Evolutionary conservation across 2,888 invertebrate genomes (phyloP).

Genomic region (Andrena haemorrhoa): DNA sequence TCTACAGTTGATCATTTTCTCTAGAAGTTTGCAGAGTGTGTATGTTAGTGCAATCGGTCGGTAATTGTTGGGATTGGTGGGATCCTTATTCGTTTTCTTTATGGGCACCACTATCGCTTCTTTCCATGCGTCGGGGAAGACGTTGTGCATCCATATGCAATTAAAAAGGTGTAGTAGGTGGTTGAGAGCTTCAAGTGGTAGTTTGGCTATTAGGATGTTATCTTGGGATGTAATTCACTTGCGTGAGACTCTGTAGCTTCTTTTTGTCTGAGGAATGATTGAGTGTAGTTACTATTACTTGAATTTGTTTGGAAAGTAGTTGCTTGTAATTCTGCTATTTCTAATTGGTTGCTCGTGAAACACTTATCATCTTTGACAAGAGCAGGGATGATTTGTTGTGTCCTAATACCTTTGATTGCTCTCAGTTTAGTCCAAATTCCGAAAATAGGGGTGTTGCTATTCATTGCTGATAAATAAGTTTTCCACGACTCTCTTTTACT

Average conservation of each 20-base stretch:
- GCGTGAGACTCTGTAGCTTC: not conserved
- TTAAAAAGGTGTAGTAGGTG: not conserved
- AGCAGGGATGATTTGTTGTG: not conserved
- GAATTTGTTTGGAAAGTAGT: not conserved
- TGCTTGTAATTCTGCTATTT: not conserved
- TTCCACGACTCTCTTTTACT: not conserved
- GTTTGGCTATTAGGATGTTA: not conserved
- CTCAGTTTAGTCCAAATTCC: constrained; percentile 1
- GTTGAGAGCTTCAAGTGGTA: not conserved
- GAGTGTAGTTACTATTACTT: not conserved
- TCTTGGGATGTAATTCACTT: too few relatives aligned
- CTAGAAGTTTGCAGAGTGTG: constrained; percentile 13
- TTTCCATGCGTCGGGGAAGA: constrained; percentile 4
- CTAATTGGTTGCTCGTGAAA: not conserved
- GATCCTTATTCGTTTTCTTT: constrained; percentile 7
- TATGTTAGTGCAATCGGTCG: constrained; percentile 4
- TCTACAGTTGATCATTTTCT: constrained; percentile 15
- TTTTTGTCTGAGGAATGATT: not conserved
- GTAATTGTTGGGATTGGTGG: not conserved
- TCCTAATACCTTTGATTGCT: constrained; percentile 31
- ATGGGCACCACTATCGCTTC: constrained; percentile 9
- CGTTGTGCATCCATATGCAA: not conserved
- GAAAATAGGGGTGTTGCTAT: not conserved
- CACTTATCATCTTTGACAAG: not conserved
- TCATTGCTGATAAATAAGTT: not conserved